Evolutionary conservation across 2,797 vertebrate species (phyloP), one percentile per base, ranked within the genome.

Genomic region (Ptychadena robeensis): DNA sequence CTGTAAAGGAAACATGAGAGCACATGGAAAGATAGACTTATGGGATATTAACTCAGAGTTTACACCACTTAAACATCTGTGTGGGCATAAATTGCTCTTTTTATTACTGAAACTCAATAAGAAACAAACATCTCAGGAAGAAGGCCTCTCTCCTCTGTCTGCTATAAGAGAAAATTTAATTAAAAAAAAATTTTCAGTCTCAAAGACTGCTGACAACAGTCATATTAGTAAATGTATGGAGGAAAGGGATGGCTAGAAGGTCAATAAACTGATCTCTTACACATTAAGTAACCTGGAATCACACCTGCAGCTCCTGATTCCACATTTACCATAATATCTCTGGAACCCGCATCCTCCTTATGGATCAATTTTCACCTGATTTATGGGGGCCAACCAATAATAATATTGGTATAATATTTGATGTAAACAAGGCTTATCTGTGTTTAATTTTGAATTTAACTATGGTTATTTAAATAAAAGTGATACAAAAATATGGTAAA

Each of bases 31-130:
- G 31, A 32, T 35, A 67, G 65, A 67, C 15, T 12, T 14, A 67
- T 67, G 65, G 0, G 65, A 32, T 67, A 32, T 40, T 70, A 35
- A 48, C 63, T 30, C 28, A 63, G 11, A 22, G 22, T 64, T 61
- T 69, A 76, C 22, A 57, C n/a, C 40, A 81, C 28, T 44, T 57
- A 28, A 5, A 76, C 34, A 72, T 8, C 28, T 10, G 15, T 35
- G n/a, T 8, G 40, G 35, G 35, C 57, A 76, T 40, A n/a, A 76
- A 73, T 37, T 57, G 85, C 87, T 88, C 90, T 90, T 92, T 89
- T 89, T 91, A 90, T 92, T 91, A 90, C 87, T 86, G 86, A 81
- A 86, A 83, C 90, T 92, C 91, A 91, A 89, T 89, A 34, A 67
- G 80, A 75, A 89, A 83, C 89, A 86, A 86, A 81, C 87, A 48